Conservation (phyloP, 2,797 vertebrate species). For the Coregonus ussuriensis region DNA sequence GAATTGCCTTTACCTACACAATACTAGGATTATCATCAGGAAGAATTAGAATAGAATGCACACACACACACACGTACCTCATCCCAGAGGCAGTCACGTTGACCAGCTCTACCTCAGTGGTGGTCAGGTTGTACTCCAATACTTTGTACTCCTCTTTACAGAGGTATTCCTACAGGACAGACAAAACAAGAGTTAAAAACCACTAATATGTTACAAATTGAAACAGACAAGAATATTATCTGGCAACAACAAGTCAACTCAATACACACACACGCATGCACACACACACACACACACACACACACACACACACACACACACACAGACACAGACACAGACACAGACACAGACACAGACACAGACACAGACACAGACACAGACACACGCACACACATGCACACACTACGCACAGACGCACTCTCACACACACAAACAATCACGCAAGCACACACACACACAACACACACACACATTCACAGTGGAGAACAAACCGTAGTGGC, state of each 20-base stretch:
- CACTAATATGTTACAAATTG: not conserved
- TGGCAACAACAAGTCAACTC: not conserved
- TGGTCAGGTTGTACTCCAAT: conserved; percentile 92
- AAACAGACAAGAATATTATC: not conserved
- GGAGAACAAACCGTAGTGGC: not conserved
- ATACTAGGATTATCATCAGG: too few relatives aligned
- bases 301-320: too few relatives aligned
- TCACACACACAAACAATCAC: too few relatives aligned
- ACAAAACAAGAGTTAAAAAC: conserved; percentile 4
- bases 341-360: too few relatives aligned
- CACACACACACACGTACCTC: conserved; percentile 78
- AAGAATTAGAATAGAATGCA: too few relatives aligned
- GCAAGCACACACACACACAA: not conserved
- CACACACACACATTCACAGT: conserved; percentile 5
- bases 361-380: too few relatives aligned
- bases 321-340: too few relatives aligned
- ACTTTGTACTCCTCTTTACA: conserved; percentile 92
- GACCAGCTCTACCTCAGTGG: conserved; percentile 86
- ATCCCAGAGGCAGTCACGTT: conserved; percentile 97
- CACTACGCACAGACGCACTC: too few relatives aligned
- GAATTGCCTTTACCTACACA: too few relatives aligned
- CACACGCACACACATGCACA: too few relatives aligned
- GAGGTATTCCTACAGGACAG: conserved; percentile 86
- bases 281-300: too few relatives aligned
- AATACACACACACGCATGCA: not conserved